phyloP scores from a whole-genome alignment of 2,888 invertebrate genomes.

The Xanthorhoe designata region DNA sequence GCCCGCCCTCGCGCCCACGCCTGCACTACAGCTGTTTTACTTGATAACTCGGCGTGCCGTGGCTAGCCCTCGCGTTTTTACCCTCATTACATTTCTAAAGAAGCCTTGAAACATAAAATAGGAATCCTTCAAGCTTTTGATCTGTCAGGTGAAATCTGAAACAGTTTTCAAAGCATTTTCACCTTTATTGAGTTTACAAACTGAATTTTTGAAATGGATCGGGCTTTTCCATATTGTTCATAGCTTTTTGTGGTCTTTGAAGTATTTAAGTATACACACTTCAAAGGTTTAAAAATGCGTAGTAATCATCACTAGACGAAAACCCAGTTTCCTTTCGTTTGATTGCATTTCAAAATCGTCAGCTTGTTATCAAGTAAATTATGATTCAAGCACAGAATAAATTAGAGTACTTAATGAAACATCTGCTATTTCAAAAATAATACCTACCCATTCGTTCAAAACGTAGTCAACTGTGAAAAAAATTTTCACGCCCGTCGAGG shows the following conservation, averaged over 20 bases:
- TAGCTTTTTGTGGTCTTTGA: background rate
- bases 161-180: background rate
- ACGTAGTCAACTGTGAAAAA: conserved; percentile 44
- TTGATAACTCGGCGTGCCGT: conserved; percentile 65
- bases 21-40: conserved; percentile 80
- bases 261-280: background rate
- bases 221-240: background rate
- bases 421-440: conserved; percentile 27
- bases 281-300: background rate
- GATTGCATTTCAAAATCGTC: background rate
- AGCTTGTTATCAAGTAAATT: background rate
- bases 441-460: conserved; percentile 25
- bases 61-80: background rate
- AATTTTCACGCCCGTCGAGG: conserved; percentile 51
- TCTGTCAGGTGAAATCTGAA: conserved; percentile 1
- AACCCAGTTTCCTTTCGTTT: background rate
- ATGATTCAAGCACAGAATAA: background rate
- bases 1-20: conserved; percentile 74
- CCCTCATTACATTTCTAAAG: background rate
- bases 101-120: conserved; percentile 1
- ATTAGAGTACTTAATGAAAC: background rate
- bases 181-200: background rate
- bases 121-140: background rate
- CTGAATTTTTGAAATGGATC: background rate
- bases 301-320: background rate